Percentiles rank a stretch among this genome's conserved stretches.
Evolutionary conservation across 2,113 vertebrate species (phyloP).

Genomic region (Alaudala cheleensis): DNA sequence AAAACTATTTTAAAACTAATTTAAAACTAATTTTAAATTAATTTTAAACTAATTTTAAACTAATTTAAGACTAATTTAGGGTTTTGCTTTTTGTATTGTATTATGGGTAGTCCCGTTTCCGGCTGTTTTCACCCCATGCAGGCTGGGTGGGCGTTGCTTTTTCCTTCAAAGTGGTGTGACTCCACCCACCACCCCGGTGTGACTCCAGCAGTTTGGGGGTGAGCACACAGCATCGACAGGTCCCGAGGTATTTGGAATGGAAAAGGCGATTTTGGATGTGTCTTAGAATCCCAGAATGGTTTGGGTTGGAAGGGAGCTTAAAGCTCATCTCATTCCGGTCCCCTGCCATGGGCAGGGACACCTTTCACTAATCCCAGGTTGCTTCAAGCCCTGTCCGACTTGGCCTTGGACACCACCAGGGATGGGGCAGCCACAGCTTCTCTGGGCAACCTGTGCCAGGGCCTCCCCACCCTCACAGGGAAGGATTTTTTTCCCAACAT

Average conservation of each 20-base stretch:
- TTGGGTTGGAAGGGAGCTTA: background rate
- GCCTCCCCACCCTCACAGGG: fast-evolving
- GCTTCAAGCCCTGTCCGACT: fast-evolving
- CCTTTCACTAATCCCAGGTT: fast-evolving
- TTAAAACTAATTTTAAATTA: too few relatives aligned
- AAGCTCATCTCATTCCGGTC: fast-evolving
- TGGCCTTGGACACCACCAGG: background rate
- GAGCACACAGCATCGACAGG: fast-evolving
- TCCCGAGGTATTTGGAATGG: fast-evolving
- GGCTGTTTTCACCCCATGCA: fast-evolving
- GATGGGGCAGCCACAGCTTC: background rate
- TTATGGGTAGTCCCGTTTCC: background rate
- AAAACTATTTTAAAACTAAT: background rate
- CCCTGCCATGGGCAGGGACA: background rate
- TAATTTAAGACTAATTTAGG: background rate
- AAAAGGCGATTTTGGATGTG: background rate
- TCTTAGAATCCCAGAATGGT: background rate
- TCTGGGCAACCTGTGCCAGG: fast-evolving
- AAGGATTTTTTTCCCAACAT: background rate
- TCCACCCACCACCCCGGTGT: too few relatives aligned
- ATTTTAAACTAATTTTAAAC: background rate
- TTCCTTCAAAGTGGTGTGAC: too few relatives aligned
- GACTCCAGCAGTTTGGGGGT: too few relatives aligned
- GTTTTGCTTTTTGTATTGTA: fast-evolving
- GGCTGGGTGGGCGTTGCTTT: background rate